Evolutionary conservation across 2,113 vertebrate genomes (phyloP), one percentile per base, ranked within the genome.

Genomic region (Clarias batrachus): DNA sequence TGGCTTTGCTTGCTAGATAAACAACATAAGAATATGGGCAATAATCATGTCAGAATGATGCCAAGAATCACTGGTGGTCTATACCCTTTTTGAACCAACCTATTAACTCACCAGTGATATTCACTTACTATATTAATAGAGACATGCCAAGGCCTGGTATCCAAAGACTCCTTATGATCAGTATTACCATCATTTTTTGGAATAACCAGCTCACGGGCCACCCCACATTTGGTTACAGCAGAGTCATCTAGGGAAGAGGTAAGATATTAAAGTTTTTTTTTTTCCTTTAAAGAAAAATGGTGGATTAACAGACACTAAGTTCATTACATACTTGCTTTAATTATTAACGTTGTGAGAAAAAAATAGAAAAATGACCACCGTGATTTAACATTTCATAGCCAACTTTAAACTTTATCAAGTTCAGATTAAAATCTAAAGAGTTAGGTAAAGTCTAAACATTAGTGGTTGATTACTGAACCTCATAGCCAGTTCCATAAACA

Each of bases 71-170:
- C 8, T 73, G 33, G 2, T 73, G 70, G 21, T 73, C 3, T 41
- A 41, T 52, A 14, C 11, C 25, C 16, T 41, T 37, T 57, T 10
- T 83, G 59, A 9, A 12, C 9, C 27, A 37, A 13, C 14, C 30
- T 2, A 9, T 27, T 37, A 60, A 59, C 8, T 37, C 3, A 48
- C 8, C 1, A 9, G 13, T 1, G 52, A 37, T 0, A 19, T 74
- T 37, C 19, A 81, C 89, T 93, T 87, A 96, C 95, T 17, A 86
- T 90, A 0, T 0, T 25, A 65, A 97, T 63, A 73, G 82, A 89
- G 82, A 95, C 93, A 0, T 96, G 95, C 96, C 96, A 97, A 0
- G 96, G 96, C 10, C 87, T 91, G 86, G 89, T 91, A 89, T 86
- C 85, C 59, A 33, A 54, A 3, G 0, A 4, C 10, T 71, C 82